A percentile compares a stretch with the other conserved stretches of the same genome.
These are phyloP conservation scores for Oreortyx pictus DNA, from an alignment of 2,797 vertebrate genomes.

Conservation along the genomic window DNA sequence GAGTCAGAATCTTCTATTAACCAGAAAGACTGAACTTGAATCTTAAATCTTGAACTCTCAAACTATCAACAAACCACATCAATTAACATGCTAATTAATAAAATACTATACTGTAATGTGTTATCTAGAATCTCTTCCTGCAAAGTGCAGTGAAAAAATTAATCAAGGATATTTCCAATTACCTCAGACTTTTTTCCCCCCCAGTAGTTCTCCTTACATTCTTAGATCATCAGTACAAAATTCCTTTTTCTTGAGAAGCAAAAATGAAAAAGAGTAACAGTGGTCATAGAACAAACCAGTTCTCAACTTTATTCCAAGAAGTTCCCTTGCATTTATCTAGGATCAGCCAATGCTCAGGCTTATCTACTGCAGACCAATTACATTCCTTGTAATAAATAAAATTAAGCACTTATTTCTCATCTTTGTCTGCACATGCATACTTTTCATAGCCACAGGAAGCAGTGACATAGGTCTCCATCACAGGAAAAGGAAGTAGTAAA, in stretches of 20 bases:
- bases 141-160: not conserved
- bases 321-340: not conserved
- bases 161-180: not conserved
- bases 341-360: not conserved
- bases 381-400: not conserved
- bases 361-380: not conserved
- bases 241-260: not conserved
- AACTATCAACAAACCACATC: not conserved
- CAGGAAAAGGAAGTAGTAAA: not conserved
- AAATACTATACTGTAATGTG: not conserved
- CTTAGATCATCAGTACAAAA: not conserved
- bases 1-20: not conserved
- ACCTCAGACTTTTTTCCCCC: not conserved
- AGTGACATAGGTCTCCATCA: not conserved
- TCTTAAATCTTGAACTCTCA: not conserved
- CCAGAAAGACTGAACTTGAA: not conserved
- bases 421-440: not conserved
- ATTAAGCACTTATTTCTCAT: not conserved
- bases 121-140: not conserved
- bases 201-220: not conserved
- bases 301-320: not conserved
- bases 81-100: not conserved
- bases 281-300: not conserved
- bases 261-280: not conserved
- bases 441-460: not conserved